phyloP scores from a whole-genome alignment of 2,113 vertebrate genomes.

The Silurus meridionalis region DNA sequence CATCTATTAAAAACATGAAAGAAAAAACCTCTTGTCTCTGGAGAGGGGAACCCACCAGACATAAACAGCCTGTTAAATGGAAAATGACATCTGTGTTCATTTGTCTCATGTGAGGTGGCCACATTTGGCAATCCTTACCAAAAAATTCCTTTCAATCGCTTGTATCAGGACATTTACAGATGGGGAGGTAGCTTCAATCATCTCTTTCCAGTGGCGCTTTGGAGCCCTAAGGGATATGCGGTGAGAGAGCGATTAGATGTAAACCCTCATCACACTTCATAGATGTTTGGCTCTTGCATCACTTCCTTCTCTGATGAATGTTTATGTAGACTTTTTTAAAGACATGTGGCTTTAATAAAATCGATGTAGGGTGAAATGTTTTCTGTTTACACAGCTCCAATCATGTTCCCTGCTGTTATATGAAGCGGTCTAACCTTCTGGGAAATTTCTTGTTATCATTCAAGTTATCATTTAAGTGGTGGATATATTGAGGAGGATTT shows the following conservation, averaged over 20 bases:
- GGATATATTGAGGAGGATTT: background rate
- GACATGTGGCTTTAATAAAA: slow-evolving; percentile 42
- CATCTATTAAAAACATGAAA: slow-evolving; percentile 75
- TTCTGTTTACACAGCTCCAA: slow-evolving; percentile 3
- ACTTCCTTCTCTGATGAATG: slow-evolving; percentile 30
- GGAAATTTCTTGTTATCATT: slow-evolving; percentile 11
- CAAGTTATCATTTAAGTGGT: background rate
- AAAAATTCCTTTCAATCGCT: slow-evolving; percentile 72
- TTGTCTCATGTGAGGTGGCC: slow-evolving; percentile 69
- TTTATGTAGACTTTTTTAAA: slow-evolving; percentile 34
- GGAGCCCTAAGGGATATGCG: slow-evolving; percentile 46
- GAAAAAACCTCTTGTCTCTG: slow-evolving; percentile 66
- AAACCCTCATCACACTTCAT: slow-evolving; percentile 15
- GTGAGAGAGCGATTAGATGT: slow-evolving; percentile 48
- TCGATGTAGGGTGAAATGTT: slow-evolving; percentile 20
- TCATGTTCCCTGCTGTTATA: background rate
- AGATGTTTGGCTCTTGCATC: slow-evolving; percentile 39
- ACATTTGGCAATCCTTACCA: slow-evolving; percentile 72
- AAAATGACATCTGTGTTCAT: slow-evolving; percentile 77
- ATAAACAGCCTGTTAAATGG: slow-evolving; percentile 80
- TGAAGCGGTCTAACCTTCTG: slow-evolving; percentile 7
- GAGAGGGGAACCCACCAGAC: slow-evolving; percentile 72
- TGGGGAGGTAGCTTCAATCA: slow-evolving; percentile 58
- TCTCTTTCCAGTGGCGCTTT: slow-evolving; percentile 69
- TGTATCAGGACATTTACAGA: slow-evolving; percentile 55